Percentiles rank a stretch among this genome's conserved stretches.
Evolutionary conservation across 2,113 vertebrate genomes (phyloP).

Genomic region (Pelodiscus sinensis): DNA sequence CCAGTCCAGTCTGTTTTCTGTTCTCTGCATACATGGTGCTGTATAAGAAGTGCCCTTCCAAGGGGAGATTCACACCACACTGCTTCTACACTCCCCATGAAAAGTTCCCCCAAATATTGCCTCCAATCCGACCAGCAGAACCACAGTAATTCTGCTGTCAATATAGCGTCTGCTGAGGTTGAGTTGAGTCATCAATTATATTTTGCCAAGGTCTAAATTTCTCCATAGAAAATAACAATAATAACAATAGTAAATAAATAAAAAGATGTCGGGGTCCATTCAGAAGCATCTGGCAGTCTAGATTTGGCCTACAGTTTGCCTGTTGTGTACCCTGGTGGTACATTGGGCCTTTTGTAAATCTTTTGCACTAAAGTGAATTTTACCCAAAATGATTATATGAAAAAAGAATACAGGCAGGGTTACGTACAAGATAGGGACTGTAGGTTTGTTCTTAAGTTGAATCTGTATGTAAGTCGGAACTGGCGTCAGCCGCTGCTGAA

Average conservation of each 20-base stretch:
- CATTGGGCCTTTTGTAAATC: conserved; percentile 30
- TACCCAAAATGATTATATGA: conserved; percentile 47
- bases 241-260: no score
- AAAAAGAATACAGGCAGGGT: no score
- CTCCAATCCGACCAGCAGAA: not conserved
- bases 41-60: conserved; percentile 7
- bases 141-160: conserved; percentile 16
- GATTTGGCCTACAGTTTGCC: no score
- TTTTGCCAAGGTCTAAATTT: no score
- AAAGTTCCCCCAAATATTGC: conserved; percentile 6
- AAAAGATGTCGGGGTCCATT: no score
- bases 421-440: no score
- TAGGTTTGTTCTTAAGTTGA: no score
- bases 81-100: conserved; percentile 29
- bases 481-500: no score
- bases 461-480: no score
- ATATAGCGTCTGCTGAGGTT: not conserved
- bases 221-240: no score
- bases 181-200: not conserved
- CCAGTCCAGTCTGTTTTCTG: conserved; percentile 11
- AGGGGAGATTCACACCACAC: not conserved
- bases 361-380: conserved; percentile 48
- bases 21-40: conserved; percentile 9
- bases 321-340: not conserved
- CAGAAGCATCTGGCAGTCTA: no score